Percentiles rank a stretch among this genome's conserved stretches.
These are phyloP conservation scores for Tichodroma muraria DNA, from an alignment of 2,113 vertebrate species.

Conservation along the genomic window DNA sequence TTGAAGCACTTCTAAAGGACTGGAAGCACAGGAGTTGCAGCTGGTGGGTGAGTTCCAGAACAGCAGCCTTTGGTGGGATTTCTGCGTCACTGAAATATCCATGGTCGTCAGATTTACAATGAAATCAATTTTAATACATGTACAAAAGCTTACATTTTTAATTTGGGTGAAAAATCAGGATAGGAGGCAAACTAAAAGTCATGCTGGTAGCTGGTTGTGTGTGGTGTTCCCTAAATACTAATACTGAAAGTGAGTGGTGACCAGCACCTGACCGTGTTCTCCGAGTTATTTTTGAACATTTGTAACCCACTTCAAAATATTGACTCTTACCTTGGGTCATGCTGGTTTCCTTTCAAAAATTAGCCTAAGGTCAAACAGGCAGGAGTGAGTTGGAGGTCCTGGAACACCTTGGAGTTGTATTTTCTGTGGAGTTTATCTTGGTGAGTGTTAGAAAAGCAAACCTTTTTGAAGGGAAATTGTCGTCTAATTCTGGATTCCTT, in stretches of 20 bases:
- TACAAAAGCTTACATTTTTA: neutral
- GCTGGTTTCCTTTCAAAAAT: neutral
- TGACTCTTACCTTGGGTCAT: neutral
- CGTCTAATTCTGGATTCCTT: neutral
- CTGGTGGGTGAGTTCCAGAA: neutral
- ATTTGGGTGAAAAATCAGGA: neutral
- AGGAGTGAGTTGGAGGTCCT: neutral
- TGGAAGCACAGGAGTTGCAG: neutral
- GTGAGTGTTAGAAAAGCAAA: neutral
- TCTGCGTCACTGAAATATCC: neutral
- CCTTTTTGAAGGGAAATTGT: neutral
- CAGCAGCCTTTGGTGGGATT: neutral
- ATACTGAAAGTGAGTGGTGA: neutral
- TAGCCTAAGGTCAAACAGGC: rapidly evolving
- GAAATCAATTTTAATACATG: neutral
- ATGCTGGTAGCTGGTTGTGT: neutral
- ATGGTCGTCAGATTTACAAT: rapidly evolving
- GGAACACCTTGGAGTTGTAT: neutral
- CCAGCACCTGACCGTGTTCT: neutral
- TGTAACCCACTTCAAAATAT: neutral
- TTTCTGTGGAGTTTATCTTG: neutral
- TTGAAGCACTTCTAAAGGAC: neutral
- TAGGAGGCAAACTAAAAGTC: neutral
- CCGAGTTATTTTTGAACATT: neutral
- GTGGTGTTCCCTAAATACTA: neutral